Base-by-base conservation (phyloP, 2,113 vertebrate species). In the Pachypanchax playfairii region DNA sequence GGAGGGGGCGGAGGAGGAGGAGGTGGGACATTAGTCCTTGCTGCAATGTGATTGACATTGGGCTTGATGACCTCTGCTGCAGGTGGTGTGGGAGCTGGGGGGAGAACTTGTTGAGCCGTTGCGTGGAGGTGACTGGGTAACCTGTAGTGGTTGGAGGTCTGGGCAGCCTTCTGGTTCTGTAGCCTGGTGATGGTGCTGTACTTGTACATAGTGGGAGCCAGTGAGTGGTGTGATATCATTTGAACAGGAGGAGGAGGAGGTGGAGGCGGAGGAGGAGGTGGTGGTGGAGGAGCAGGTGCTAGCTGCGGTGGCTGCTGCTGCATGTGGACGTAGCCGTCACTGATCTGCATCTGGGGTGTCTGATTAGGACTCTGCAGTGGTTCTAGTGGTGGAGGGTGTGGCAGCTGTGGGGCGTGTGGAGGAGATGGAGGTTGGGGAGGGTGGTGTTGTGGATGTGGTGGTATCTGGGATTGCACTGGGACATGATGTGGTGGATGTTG, bases 121-220 rank as follows among this genome's bases (percentile, higher is more conserved):
- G 61, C 67, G 1, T 48, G 67, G 21, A 83, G 56, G 21, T 73
- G 65, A 39, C 14, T 12, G 1, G 68, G 66, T 15, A 48, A 1
- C 57, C 29, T 70, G 55, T 70, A 68, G 24, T 78, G 76, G 0
- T 74, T 70, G n/a, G 80, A 44, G 0, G 73, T 46, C 64, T 86
- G 92, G 14, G 18, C 35, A 4, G 59, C 22, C 7, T 73, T 82
- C 73, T 88, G 85, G 80, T 94, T 93, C 87, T 95, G 93, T 47
- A 95, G 83, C 51, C 94, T 72, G 29, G 90, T 92, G 77, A 96
- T 95, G 4, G 95, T 96, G 88, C 94, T 96, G 86, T 90, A 96
- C 73, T 96, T 96, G 70, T 95, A 96, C 87, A 95, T 84, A 0
- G 90, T 86, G 31, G 91, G 92, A 0, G 86, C 73, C 0, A 89